A percentile compares a stretch with the other conserved stretches of the same genome.
Evolutionary conservation across 1,140 invertebrate species (phyloP).

Genomic region (Lordiphosa mommai): DNA sequence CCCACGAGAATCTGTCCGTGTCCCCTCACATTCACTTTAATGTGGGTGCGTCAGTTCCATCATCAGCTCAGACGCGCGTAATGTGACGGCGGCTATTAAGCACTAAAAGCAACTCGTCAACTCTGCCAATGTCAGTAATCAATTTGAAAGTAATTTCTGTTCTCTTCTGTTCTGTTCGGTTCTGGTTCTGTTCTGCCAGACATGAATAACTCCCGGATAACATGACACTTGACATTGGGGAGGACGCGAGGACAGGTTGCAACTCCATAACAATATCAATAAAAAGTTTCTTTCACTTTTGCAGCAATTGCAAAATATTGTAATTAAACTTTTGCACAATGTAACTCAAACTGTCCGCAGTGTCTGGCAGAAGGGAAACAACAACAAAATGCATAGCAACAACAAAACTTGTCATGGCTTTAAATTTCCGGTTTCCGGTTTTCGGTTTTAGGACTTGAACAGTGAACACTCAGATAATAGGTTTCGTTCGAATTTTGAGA

Average conservation of each 20-base stretch:
- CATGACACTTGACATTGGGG: constrained; percentile 71
- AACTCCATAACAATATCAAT: constrained; percentile 65
- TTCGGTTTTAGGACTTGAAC: constrained; percentile 48
- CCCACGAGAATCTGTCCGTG: neutral
- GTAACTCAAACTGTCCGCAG: constrained; percentile 67
- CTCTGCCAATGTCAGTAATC: constrained; percentile 56
- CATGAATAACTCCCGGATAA: constrained; percentile 62
- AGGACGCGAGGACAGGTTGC: constrained; percentile 1
- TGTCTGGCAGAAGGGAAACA: constrained; percentile 43
- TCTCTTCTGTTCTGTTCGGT: neutral
- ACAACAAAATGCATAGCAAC: constrained; percentile 62
- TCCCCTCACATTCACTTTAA: neutral
- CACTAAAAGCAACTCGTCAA: constrained; percentile 46
- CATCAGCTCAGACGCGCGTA: constrained; percentile 18
- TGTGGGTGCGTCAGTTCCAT: constrained; percentile 5
- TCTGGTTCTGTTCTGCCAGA: constrained; percentile 29
- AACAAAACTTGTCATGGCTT: constrained; percentile 60
- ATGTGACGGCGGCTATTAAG: constrained; percentile 56
- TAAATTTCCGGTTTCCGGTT: constrained; percentile 75
- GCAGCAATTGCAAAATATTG: constrained; percentile 57
- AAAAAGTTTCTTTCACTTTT: constrained; percentile 64
- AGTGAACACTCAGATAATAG: too few relatives aligned
- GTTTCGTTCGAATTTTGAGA: too few relatives aligned
- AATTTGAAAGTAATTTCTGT: constrained; percentile 64
- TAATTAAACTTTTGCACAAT: constrained; percentile 74